Evolutionary conservation across 2,888 invertebrate genomes (phyloP), one percentile per base, ranked within the genome.

Genomic region (Drosophila kuntzei): DNA sequence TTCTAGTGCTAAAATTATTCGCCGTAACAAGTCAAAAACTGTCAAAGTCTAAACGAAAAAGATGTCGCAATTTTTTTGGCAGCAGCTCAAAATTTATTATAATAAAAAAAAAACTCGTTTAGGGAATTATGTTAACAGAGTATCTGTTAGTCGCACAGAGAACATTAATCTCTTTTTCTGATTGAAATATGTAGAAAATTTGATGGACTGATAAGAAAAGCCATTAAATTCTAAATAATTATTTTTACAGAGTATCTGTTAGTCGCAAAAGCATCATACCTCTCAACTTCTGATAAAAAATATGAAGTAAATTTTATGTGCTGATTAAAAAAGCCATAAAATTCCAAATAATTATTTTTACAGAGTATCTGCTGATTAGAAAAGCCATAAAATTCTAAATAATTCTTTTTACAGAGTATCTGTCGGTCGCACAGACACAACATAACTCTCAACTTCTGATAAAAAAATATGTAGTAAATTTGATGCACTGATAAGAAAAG

Each of bases 61-160:
- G 32, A 65, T 65, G 62, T 58, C 68, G 59, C 60, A 54, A 22
- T 60, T 51, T 44, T 49, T 63, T 77, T 77, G 80, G 77, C 73
- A 74, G 47, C 22, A 41, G 47, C 67, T 75, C 53, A 81, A 75
- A 49, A 59, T 62, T 44, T 61, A 51, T 47, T 54, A 61, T 47
- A 34, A 18, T 14, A 18, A 20, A 49, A 59, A 27, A 27, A 41
- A 39, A 34, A 12, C 2, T 4, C 6, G 8, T 20, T 9, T 0
- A 34, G n/a, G n/a, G n/a, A n/a, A n/a, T n/a, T n/a, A n/a, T n/a
- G n/a, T n/a, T n/a, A n/a, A n/a, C 22, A 22, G 22, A 22, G 53
- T 53, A 60, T 18, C 34, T 11, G 6, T 1, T 14, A 14, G 54
- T 44, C 16, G 16, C 14, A 25, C 7, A 11, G 2, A 25, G 0